Evolutionary conservation across 2,113 vertebrate genomes (phyloP).

Genomic region (Nestor notabilis): DNA sequence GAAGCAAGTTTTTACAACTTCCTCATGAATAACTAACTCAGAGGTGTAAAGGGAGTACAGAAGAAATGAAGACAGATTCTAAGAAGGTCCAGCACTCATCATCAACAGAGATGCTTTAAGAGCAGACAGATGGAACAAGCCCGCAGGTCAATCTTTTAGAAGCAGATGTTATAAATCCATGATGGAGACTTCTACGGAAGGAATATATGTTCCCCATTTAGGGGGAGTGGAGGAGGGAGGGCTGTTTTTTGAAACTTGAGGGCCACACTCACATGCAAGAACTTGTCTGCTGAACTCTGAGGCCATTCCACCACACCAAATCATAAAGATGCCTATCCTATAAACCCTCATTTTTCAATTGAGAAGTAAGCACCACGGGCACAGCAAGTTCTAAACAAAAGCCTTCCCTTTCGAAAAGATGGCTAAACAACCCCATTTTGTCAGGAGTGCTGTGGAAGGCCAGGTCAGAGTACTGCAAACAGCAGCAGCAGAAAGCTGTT

Average conservation of each 20-base stretch:
- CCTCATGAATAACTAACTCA: background rate
- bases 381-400: background rate
- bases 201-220: background rate
- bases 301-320: background rate
- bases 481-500: background rate
- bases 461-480: background rate
- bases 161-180: background rate
- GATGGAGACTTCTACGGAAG: background rate
- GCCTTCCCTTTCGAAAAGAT: background rate
- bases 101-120: background rate
- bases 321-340: background rate
- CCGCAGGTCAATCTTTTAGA: background rate
- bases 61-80: background rate
- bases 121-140: background rate
- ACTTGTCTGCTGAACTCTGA: background rate
- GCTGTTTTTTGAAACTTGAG: background rate
- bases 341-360: background rate
- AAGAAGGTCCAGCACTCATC: background rate
- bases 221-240: rapidly evolving
- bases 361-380: background rate
- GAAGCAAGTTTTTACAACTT: background rate
- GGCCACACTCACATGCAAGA: background rate
- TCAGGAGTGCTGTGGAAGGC: background rate
- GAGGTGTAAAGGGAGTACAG: background rate
- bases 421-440: background rate